Percentiles rank a stretch among this genome's conserved stretches.
Conservation (phyloP, 2,113 vertebrate genomes). For the Onychostruthus taczanowskii region DNA sequence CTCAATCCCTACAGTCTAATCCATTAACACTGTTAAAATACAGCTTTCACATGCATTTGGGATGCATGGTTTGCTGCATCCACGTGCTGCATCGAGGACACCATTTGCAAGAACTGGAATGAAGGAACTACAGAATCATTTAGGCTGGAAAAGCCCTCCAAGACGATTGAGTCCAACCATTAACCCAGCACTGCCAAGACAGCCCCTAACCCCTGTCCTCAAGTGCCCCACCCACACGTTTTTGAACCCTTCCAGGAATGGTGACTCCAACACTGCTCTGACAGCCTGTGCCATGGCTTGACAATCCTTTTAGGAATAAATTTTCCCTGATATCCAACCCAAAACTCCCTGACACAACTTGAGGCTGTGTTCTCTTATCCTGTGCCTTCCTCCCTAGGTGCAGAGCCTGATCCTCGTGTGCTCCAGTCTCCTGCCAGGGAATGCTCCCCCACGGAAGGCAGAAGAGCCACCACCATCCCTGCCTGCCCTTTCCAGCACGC, state of each 20-base stretch:
- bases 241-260: not conserved
- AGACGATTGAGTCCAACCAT: not conserved
- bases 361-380: not conserved
- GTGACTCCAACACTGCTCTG: not conserved
- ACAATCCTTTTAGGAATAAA: not conserved
- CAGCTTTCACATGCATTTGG: fast-evolving
- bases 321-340: not conserved
- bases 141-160: not conserved
- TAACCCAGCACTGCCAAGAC: not conserved
- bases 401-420: not conserved
- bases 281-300: not conserved
- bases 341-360: not conserved
- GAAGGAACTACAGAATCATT: not conserved
- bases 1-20: not conserved
- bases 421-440: not conserved
- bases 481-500: not conserved
- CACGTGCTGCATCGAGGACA: fast-evolving
- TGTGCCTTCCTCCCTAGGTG: not conserved
- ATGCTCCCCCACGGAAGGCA: not conserved
- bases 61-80: not conserved
- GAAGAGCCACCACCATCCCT: not conserved
- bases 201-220: not conserved
- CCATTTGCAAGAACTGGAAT: not conserved
- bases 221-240: not conserved
- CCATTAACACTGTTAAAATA: not conserved